Evolutionary conservation across 2,797 vertebrate genomes (phyloP).

Genomic region (Nannoperca australis): DNA sequence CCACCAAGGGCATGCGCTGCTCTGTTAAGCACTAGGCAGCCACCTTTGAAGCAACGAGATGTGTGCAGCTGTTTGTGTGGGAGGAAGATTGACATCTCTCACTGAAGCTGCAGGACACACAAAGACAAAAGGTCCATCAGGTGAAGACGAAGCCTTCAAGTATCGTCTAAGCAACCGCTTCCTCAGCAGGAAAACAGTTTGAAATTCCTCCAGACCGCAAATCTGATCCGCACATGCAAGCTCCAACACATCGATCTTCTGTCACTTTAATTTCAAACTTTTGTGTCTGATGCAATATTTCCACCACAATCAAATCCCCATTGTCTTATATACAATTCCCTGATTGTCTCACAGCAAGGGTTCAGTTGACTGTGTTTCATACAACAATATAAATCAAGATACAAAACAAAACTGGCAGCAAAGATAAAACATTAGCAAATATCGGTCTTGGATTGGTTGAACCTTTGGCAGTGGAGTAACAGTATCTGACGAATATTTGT

Average conservation of each 20-base stretch:
- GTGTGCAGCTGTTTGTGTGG: slow-evolving; percentile 43
- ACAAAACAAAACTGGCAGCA: slow-evolving; percentile 17
- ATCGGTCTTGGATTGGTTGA: slow-evolving; percentile 1
- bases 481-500: slow-evolving; percentile 29
- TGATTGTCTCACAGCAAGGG: slow-evolving; percentile 64
- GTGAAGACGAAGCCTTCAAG: slow-evolving; percentile 28
- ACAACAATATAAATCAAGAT: slow-evolving; percentile 33
- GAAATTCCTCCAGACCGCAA: slow-evolving; percentile 16
- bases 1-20: slow-evolving; percentile 73
- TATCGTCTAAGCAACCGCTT: slow-evolving; percentile 10
- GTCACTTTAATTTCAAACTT: background rate
- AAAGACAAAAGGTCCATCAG: slow-evolving; percentile 62
- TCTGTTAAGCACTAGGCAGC: slow-evolving; percentile 68
- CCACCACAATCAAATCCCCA: slow-evolving; percentile 43
- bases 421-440: slow-evolving; percentile 29
- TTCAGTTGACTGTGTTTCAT: slow-evolving; percentile 32
- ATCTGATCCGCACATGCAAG: background rate
- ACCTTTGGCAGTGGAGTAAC: slow-evolving; percentile 10
- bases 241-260: background rate
- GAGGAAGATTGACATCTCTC: slow-evolving; percentile 60
- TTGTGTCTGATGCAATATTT: slow-evolving; percentile 28
- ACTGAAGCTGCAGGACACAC: slow-evolving; percentile 47
- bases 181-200: slow-evolving; percentile 22
- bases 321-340: slow-evolving; percentile 51
- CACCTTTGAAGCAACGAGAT: slow-evolving; percentile 65